Conservation (phyloP, 2,888 invertebrate species). For the Syrphus vitripennis region DNA sequence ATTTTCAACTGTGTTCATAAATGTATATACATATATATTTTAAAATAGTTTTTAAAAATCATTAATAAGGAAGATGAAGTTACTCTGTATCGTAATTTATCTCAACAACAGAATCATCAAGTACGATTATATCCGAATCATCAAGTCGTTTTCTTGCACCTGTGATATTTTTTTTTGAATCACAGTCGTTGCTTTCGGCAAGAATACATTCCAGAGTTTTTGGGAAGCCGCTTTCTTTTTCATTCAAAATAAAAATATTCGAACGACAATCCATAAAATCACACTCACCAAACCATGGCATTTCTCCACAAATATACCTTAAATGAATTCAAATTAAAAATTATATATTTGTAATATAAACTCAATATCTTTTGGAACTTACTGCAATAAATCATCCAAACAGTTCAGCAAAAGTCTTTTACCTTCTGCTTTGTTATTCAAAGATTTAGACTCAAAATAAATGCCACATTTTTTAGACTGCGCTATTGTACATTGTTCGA, state of each 20-base stretch:
- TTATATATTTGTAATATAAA: not conserved
- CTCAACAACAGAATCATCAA: constrained; percentile 60
- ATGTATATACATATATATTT: not conserved
- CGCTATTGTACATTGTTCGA: constrained; percentile 80
- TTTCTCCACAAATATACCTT: constrained; percentile 34
- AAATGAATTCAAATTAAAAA: not conserved
- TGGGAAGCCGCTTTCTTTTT: constrained; percentile 47
- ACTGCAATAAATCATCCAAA: constrained; percentile 69
- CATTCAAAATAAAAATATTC: constrained; percentile 67
- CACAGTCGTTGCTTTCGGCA: constrained; percentile 7
- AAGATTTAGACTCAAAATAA: constrained; percentile 80
- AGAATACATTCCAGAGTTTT: constrained; percentile 50
- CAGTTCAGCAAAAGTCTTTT: constrained; percentile 55
- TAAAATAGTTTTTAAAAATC: not conserved
- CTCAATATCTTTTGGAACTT: constrained; percentile 2
- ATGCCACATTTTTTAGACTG: constrained; percentile 82
- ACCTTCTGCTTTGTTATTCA: constrained; percentile 72
- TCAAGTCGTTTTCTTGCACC: not conserved
- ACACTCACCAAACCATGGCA: constrained; percentile 68
- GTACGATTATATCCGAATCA: constrained; percentile 38
- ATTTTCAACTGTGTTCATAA: not conserved
- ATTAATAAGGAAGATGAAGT: not conserved
- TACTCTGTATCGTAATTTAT: constrained; percentile 48
- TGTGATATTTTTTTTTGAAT: not conserved
- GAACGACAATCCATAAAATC: constrained; percentile 60